Percentiles rank a stretch among this genome's conserved stretches.
Conservation (phyloP, 2,113 vertebrate species). For the Apaloderma vittatum region DNA sequence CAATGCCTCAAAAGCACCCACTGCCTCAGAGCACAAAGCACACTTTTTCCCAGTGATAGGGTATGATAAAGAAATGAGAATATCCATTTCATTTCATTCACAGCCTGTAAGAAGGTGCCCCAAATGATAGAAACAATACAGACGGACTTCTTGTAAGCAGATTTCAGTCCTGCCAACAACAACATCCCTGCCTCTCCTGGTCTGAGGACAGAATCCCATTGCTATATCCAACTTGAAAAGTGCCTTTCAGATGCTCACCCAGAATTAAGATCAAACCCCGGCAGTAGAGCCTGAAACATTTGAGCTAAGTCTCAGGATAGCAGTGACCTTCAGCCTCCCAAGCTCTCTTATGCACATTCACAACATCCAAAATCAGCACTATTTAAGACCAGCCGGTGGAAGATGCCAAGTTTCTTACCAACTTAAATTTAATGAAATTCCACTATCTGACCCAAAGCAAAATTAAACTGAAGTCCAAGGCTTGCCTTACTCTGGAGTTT, state of each 20-base stretch:
- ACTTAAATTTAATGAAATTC: not conserved
- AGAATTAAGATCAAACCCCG: not conserved
- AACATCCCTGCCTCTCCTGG: not conserved
- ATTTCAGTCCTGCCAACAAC: not conserved
- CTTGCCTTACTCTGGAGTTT: not conserved
- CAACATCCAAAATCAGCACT: not conserved
- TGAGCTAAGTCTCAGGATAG: not conserved
- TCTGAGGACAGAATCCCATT: not conserved
- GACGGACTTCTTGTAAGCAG: not conserved
- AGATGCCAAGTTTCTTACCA: not conserved
- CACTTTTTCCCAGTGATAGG: accelerated
- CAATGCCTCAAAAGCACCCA: accelerated
- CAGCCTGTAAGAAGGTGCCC: not conserved
- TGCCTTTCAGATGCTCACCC: not conserved
- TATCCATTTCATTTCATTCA: not conserved
- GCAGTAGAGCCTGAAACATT: accelerated
- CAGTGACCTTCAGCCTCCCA: not conserved
- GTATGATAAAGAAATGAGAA: not conserved
- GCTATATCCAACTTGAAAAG: not conserved
- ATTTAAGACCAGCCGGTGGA: not conserved
- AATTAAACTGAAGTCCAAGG: not conserved
- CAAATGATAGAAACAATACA: not conserved
- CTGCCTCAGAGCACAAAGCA: not conserved
- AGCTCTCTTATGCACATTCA: accelerated
- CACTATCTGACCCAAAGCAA: not conserved